A percentile compares a stretch with the other conserved stretches of the same genome.
These are phyloP conservation scores for Puffinus mauretanicus DNA, from an alignment of 2,113 vertebrate species.

Conservation along the genomic window DNA sequence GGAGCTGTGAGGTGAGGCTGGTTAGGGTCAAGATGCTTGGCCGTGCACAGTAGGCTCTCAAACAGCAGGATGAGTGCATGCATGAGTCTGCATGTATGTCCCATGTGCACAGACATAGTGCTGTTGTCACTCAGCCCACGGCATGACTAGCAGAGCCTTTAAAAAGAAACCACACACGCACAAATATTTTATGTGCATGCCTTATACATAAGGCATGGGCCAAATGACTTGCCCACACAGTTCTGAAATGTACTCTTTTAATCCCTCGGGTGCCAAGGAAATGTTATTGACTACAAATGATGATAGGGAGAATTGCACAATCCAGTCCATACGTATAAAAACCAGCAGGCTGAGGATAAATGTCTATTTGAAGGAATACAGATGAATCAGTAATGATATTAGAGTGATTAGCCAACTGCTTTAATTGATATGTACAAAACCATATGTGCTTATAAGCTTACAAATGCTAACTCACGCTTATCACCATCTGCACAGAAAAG, in stretches of 20 bases:
- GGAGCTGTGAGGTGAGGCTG: background rate
- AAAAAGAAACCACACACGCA: conserved; percentile 55
- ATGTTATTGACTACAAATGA: conserved; percentile 33
- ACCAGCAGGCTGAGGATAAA: conserved; percentile 44
- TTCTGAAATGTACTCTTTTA: conserved; percentile 56
- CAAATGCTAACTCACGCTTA: conserved; percentile 63
- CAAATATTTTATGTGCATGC: conserved; percentile 60
- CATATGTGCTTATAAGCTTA: conserved; percentile 59
- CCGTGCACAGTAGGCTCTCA: background rate
- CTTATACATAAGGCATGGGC: conserved; percentile 50
- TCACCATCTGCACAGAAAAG: conserved; percentile 54
- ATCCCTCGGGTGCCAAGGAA: conserved; percentile 52
- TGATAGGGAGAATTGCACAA: conserved; percentile 27
- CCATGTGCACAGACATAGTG: conserved; percentile 23
- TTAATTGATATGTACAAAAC: conserved; percentile 68
- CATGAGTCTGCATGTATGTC: conserved; percentile 20
- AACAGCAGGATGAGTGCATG: background rate
- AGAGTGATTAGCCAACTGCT: conserved; percentile 59
- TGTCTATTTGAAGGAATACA: conserved; percentile 55
- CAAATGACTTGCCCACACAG: conserved; percentile 58
- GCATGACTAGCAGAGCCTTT: conserved; percentile 48
- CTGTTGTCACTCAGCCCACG: conserved; percentile 31
- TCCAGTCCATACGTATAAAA: conserved; percentile 19
- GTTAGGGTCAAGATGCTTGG: background rate
- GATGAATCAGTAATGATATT: conserved; percentile 63